Evolutionary conservation across 2,113 vertebrate genomes (phyloP).

Genomic region (Tichodroma muraria): DNA sequence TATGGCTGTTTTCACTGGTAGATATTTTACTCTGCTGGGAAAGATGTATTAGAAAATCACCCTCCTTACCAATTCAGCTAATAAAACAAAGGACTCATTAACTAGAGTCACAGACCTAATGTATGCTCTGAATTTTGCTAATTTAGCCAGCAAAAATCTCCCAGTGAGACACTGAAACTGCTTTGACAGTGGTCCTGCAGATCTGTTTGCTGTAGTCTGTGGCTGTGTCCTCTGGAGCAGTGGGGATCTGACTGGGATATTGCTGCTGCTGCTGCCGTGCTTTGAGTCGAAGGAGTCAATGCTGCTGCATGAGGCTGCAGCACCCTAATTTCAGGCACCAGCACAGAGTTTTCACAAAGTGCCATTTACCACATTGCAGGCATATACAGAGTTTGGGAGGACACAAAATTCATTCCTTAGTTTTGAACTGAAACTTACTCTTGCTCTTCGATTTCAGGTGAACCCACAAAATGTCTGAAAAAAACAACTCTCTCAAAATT

Average conservation of each 20-base stretch:
- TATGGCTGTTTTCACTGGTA: slow-evolving; percentile 29
- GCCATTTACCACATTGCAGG: not conserved
- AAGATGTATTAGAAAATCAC: slow-evolving; percentile 25
- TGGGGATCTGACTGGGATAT: not conserved
- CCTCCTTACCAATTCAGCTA: not conserved
- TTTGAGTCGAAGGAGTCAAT: not conserved
- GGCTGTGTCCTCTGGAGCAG: not conserved
- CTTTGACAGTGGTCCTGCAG: slow-evolving; percentile 31
- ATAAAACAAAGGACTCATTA: slow-evolving; percentile 37
- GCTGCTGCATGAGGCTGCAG: not conserved
- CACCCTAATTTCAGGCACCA: not conserved
- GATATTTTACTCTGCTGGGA: slow-evolving; percentile 25
- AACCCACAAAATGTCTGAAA: not conserved
- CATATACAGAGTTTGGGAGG: not conserved
- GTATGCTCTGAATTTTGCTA: slow-evolving; percentile 28
- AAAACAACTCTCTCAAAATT: not conserved
- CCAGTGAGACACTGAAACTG: not conserved
- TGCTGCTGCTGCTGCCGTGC: not conserved
- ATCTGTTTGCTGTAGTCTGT: not conserved
- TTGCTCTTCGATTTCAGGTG: not conserved
- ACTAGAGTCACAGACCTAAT: slow-evolving; percentile 16
- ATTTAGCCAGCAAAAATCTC: slow-evolving; percentile 40
- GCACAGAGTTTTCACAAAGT: not conserved
- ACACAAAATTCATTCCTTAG: not conserved
- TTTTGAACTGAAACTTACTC: not conserved